A percentile compares a stretch with the other conserved stretches of the same genome.
Evolutionary conservation across 2,797 vertebrate genomes (phyloP).

Genomic region (Neosilurus mollespiculum): DNA sequence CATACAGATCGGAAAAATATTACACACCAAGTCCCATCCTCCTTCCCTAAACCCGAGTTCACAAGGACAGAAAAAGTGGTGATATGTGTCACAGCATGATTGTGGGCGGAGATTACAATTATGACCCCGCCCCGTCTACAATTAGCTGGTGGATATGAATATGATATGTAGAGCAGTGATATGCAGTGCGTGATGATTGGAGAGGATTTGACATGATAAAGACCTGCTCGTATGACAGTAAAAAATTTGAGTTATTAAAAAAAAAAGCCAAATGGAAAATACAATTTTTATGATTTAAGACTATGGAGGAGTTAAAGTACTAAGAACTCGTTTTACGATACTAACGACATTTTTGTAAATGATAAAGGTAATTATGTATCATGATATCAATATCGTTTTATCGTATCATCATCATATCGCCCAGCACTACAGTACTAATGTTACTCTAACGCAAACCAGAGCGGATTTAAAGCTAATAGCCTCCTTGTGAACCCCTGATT

Average conservation of each 20-base stretch:
- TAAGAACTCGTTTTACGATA: too few relatives aligned
- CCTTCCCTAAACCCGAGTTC: not conserved
- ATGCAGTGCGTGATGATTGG: not conserved
- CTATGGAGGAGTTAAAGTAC: not conserved
- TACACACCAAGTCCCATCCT: not conserved
- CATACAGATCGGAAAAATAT: not conserved
- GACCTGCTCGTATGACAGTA: too few relatives aligned
- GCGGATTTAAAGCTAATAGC: not conserved
- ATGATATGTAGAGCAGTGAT: not conserved
- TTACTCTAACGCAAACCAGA: not conserved
- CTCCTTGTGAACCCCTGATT: not conserved
- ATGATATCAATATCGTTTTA: not conserved
- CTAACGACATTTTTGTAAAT: not conserved
- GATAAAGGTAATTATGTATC: not conserved
- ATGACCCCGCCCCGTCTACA: not conserved
- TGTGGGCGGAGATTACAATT: too few relatives aligned
- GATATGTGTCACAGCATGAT: not conserved
- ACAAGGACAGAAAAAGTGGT: not conserved
- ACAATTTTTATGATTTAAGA: not conserved
- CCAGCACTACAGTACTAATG: not conserved
- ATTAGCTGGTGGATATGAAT: not conserved
- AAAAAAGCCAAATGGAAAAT: not conserved
- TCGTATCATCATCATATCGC: not conserved
- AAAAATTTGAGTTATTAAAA: not conserved
- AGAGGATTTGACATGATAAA: not conserved